phyloP scores from a whole-genome alignment of 2,113 vertebrate species.

The Pampusana beccarii region DNA sequence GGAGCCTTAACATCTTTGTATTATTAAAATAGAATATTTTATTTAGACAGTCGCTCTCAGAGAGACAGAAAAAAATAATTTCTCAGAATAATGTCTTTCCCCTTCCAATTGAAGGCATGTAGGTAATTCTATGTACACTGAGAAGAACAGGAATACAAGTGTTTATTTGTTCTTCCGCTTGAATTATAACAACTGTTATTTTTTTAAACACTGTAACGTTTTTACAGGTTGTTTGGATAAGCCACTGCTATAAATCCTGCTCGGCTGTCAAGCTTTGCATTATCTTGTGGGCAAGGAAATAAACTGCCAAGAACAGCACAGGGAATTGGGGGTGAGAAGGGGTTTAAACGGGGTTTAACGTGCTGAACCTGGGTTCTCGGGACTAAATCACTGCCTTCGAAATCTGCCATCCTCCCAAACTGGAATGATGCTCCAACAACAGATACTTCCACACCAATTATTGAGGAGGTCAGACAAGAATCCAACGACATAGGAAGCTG shows the following conservation, averaged over 20 bases:
- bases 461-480: neutral
- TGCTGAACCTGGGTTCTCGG: neutral
- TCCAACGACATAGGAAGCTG: neutral
- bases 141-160: neutral
- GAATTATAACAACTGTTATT: neutral
- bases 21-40: slow-evolving; percentile 33
- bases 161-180: neutral
- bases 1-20: neutral
- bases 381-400: neutral
- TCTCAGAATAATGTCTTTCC: neutral
- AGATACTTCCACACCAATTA: neutral
- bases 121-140: neutral
- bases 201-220: neutral
- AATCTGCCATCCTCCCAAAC: neutral
- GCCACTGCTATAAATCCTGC: slow-evolving; percentile 1
- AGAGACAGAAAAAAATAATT: neutral
- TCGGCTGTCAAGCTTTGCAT: neutral
- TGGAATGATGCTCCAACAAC: neutral
- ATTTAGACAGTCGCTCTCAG: neutral
- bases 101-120: neutral
- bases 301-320: neutral
- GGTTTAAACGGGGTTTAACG: neutral
- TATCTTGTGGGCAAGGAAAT: neutral
- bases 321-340: neutral
- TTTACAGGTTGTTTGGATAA: slow-evolving; percentile 48